These are phyloP conservation scores for Peucedramus taeniatus DNA, from an alignment of 2,113 vertebrate species.

Conservation along the genomic window DNA sequence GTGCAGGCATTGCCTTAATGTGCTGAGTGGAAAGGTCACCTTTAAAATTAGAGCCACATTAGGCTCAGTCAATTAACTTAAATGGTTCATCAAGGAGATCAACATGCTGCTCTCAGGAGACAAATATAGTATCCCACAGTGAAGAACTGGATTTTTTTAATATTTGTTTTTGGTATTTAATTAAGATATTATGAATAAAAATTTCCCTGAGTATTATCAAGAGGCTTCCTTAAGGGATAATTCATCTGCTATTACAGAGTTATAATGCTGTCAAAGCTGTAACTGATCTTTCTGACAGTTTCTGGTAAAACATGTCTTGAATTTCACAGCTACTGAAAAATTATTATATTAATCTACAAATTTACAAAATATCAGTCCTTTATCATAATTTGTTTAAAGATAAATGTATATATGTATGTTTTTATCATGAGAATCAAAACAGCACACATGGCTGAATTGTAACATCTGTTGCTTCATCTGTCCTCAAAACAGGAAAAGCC, in stretches of 20 bases:
- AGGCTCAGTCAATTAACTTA: neutral
- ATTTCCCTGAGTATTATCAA: neutral
- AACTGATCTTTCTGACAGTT: neutral
- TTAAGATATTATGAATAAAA: neutral
- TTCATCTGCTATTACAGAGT: neutral
- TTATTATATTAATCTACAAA: neutral
- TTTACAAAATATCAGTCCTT: neutral
- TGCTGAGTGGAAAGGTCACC: neutral
- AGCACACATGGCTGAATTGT: neutral
- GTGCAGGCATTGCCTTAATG: neutral
- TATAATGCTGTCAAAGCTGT: neutral
- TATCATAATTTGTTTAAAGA: neutral
- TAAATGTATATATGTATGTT: neutral
- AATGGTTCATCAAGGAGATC: neutral
- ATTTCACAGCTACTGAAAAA: neutral
- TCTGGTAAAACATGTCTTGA: neutral
- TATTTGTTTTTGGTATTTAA: neutral
- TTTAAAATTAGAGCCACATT: neutral
- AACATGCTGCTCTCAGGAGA: neutral
- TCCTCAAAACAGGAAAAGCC: neutral
- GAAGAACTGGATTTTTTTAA: neutral
- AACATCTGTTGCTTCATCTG: neutral
- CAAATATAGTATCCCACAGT: neutral
- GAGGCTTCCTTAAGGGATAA: neutral
- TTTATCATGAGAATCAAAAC: neutral